Base-by-base conservation (phyloP, 2,113 vertebrate species). In the Dendrocopos noguchii region DNA sequence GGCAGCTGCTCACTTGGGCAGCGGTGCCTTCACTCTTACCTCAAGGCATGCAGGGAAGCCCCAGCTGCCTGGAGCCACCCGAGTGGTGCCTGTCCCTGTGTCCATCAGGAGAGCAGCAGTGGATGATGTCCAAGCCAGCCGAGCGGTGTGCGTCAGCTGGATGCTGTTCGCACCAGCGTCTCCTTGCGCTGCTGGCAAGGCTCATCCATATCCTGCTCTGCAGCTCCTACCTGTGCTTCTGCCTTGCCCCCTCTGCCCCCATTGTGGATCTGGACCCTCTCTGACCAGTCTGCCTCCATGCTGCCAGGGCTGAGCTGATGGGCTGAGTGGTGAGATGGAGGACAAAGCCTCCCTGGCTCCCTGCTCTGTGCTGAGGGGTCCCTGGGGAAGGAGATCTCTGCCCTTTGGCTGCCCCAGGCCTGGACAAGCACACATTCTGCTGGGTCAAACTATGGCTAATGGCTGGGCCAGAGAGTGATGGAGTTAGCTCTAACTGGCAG, bases 71-170 rank as follows among this genome's bases (percentile, higher is more conserved):
- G 76, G 22, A 63, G 15, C 16, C 2, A 9, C 33, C 50, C 1
- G 20, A 25, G 33, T 3, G 0, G 18, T 59, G 20, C 44, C 29
- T 34, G 24, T 13, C 47, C 27, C 67, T 2, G 1, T 33, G 53
- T 31, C 71, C 2, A 0, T 70, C 28, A 0, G 65, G 65, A 27
- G 28, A n/a, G 71, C 52, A 25, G 72, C 1, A 0, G 4, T 0
- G 1, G 53, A 36, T 31, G 20, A n/a, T 13, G 44, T 52, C 68
- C 1, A 2, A 25, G 67, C 0, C 0, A 72, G 29, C 47, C 16
- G 6, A 7, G 47, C 3, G 12, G 4, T 36, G 7, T 55, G 76
- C 63, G 2, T 25, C 31, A 27, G 2, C 24, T 31, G 68, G 46
- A 15, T 59, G 44, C 19, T 17, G 65, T 79, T 85, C 63, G 11